Conservation (phyloP, 2,797 vertebrate genomes). For the Psittacula echo region DNA sequence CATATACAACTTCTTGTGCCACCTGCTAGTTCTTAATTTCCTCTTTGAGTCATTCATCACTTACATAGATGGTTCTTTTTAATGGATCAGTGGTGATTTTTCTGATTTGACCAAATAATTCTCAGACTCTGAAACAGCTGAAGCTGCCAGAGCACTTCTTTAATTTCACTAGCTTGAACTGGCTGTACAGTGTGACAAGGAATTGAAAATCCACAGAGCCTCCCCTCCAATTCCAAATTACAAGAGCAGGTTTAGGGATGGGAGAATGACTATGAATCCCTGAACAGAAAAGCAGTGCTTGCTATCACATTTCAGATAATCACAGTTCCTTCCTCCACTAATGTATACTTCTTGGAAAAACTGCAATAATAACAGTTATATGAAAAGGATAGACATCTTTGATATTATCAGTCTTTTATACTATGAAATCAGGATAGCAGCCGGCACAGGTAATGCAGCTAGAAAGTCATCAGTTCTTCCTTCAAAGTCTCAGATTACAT, state of each 20-base stretch:
- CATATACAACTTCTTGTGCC: not conserved
- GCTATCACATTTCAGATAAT: not conserved
- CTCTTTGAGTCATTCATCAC: conserved; percentile 9
- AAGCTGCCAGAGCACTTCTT: not conserved
- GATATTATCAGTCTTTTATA: not conserved
- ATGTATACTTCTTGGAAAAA: not conserved
- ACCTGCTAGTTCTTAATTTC: conserved; percentile 41
- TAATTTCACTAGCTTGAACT: not conserved
- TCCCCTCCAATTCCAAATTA: not conserved
- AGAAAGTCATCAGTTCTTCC: not conserved
- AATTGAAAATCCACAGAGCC: not conserved
- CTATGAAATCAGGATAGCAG: not conserved
- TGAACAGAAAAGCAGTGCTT: conserved; percentile 21
- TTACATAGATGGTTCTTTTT: not conserved
- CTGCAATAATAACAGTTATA: not conserved
- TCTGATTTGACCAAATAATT: conserved; percentile 4
- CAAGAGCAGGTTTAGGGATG: not conserved
- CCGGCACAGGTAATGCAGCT: not conserved
- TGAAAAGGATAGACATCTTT: not conserved
- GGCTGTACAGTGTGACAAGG: not conserved
- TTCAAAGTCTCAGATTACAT: not conserved
- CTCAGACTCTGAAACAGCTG: not conserved
- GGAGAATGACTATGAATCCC: not conserved
- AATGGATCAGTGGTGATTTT: conserved; percentile 10
- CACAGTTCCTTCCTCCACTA: not conserved